Percentiles rank a stretch among this genome's conserved stretches.
Conservation (phyloP, 2,113 vertebrate species). For the Amblyopsis rosae region DNA sequence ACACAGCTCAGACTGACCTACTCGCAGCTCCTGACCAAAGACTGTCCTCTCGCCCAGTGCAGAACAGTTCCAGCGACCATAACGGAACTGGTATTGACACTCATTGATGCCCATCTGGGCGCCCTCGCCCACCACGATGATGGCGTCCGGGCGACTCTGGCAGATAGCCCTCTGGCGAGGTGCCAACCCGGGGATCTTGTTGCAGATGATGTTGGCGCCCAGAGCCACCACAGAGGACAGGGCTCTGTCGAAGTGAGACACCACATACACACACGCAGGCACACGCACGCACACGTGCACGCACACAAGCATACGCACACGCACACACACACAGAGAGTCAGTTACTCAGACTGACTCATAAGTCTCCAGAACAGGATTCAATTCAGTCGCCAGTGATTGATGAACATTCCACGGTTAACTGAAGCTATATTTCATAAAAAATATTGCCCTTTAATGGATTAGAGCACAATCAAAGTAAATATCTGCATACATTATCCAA, state of each 20-base stretch:
- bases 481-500: conserved; percentile 37
- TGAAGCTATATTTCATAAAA: conserved; percentile 34
- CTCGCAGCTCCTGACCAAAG: conserved; percentile 98
- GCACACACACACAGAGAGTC: conserved; percentile 24
- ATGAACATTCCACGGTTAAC: conserved; percentile 40
- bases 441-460: conserved; percentile 40
- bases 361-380: conserved; percentile 48
- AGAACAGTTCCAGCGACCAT: conserved; percentile 98
- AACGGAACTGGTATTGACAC: conserved; percentile 98
- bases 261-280: neutral
- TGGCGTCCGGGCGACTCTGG: conserved; percentile 98
- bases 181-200: conserved; percentile 98
- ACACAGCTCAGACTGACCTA: conserved; percentile 88
- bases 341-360: conserved; percentile 48
- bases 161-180: conserved; percentile 98
- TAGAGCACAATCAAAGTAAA: conserved; percentile 41
- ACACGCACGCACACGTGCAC: conserved; percentile 21
- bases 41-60: conserved; percentile 96
- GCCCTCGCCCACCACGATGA: conserved; percentile 97
- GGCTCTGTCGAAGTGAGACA: conserved; percentile 60
- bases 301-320: neutral
- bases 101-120: conserved; percentile 99
- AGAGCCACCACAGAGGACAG: conserved; percentile 83
- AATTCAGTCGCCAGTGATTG: conserved; percentile 42
- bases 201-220: conserved; percentile 96